These are phyloP conservation scores for Numenius phaeopus DNA, from an alignment of 2,797 vertebrate species.

Conservation along the genomic window DNA sequence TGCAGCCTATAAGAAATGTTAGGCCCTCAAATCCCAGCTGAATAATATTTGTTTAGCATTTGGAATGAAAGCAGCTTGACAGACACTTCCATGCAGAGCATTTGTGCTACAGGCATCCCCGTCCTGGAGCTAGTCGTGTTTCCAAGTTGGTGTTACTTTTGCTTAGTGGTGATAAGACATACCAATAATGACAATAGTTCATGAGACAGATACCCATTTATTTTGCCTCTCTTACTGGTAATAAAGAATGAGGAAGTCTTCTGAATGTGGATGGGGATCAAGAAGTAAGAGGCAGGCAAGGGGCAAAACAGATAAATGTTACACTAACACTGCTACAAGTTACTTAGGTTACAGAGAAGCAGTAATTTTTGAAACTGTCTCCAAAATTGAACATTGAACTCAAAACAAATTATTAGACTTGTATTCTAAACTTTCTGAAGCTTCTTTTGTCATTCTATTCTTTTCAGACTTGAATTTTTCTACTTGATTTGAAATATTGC, in stretches of 20 bases:
- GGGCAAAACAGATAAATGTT: background rate
- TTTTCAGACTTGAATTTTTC: background rate
- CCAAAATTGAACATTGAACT: background rate
- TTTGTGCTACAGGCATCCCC: background rate
- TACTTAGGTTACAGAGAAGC: background rate
- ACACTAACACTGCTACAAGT: background rate
- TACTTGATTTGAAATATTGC: background rate
- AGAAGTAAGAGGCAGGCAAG: background rate
- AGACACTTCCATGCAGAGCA: background rate
- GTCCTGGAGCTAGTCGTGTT: background rate
- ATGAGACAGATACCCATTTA: background rate
- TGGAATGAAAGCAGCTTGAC: slow-evolving; percentile 16
- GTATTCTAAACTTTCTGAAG: background rate
- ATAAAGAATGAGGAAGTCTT: background rate
- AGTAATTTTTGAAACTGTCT: background rate
- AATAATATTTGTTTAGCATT: slow-evolving; percentile 58
- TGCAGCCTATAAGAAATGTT: background rate
- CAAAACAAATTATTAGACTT: background rate
- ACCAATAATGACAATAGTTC: background rate
- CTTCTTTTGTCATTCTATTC: background rate
- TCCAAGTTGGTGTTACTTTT: slow-evolving; percentile 2
- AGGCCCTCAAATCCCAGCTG: background rate
- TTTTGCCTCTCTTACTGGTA: background rate
- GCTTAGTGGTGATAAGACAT: background rate
- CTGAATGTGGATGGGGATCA: background rate